Percentiles rank a stretch among this genome's conserved stretches.
Conservation (phyloP, 2,113 vertebrate genomes). For the Nannobrachium achirus region DNA sequence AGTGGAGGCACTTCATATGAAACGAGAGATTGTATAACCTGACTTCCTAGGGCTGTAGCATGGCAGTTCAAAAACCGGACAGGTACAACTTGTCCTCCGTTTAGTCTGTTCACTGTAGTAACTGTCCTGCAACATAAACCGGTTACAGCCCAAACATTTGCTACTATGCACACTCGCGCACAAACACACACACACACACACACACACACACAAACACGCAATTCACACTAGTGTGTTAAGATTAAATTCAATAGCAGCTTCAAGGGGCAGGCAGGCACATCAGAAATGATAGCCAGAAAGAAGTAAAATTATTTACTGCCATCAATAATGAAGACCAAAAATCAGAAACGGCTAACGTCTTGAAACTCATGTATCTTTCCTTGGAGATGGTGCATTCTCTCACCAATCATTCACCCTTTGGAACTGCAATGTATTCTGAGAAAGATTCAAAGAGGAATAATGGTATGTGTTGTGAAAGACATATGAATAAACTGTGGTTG, state of each 20-base stretch:
- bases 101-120: neutral
- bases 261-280: slow-evolving; percentile 73
- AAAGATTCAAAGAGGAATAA: slow-evolving; percentile 12
- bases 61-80: slow-evolving; percentile 55
- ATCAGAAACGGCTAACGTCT: slow-evolving; percentile 26
- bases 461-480: slow-evolving; percentile 1
- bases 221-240: slow-evolving; percentile 56
- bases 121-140: slow-evolving; percentile 8
- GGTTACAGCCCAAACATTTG: slow-evolving; percentile 58
- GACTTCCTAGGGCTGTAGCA: slow-evolving; percentile 69
- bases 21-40: slow-evolving; percentile 68
- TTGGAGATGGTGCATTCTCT: neutral
- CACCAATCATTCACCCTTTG: slow-evolving; percentile 19
- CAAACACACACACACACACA: slow-evolving; percentile 35
- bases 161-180: slow-evolving; percentile 51
- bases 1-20: slow-evolving; percentile 83
- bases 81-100: slow-evolving; percentile 15
- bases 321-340: slow-evolving; percentile 56
- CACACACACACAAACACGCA: slow-evolving; percentile 38
- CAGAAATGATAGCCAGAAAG: slow-evolving; percentile 51
- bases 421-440: slow-evolving; percentile 12
- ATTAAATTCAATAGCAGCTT: slow-evolving; percentile 79
- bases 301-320: slow-evolving; percentile 30
- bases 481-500: slow-evolving; percentile 14
- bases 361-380: slow-evolving; percentile 18